Conservation (phyloP, 2,888 invertebrate genomes). For the Conops quadrifasciatus region DNA sequence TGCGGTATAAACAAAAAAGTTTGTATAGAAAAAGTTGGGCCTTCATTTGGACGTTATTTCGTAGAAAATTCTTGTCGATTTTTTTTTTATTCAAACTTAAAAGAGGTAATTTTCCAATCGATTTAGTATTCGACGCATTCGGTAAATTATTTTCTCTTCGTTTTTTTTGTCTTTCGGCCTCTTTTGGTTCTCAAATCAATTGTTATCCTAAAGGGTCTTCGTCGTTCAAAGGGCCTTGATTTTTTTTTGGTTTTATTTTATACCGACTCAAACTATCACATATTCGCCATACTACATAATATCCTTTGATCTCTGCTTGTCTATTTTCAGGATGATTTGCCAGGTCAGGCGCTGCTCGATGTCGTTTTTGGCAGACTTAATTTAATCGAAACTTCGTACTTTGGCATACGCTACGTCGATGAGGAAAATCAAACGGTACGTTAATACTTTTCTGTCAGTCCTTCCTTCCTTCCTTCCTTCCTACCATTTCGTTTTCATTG, state of each 20-base stretch:
- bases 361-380: constrained; percentile 93
- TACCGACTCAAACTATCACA: no score
- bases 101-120: constrained; percentile 58
- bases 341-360: constrained; percentile 90
- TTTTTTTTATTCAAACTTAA: constrained; percentile 4
- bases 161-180: no score
- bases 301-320: constrained; percentile 41
- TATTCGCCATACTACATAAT: constrained; percentile 47
- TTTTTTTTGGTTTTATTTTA: no score
- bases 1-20: no score
- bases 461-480: background rate
- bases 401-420: constrained; percentile 92
- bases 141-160: no score
- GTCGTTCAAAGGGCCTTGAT: no score
- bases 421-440: constrained; percentile 93
- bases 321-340: constrained; percentile 82
- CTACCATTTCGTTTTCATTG: constrained; percentile 55
- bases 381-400: constrained; percentile 94
- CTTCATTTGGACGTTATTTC: constrained; percentile 28
- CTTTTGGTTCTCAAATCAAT: no score
- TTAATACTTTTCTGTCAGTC: constrained; percentile 40
- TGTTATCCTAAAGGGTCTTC: no score
- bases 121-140: constrained; percentile 55
- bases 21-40: no score
- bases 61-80: constrained; percentile 17